Conservation (phyloP, 2,888 invertebrate genomes). For the Diabrotica balteata region DNA sequence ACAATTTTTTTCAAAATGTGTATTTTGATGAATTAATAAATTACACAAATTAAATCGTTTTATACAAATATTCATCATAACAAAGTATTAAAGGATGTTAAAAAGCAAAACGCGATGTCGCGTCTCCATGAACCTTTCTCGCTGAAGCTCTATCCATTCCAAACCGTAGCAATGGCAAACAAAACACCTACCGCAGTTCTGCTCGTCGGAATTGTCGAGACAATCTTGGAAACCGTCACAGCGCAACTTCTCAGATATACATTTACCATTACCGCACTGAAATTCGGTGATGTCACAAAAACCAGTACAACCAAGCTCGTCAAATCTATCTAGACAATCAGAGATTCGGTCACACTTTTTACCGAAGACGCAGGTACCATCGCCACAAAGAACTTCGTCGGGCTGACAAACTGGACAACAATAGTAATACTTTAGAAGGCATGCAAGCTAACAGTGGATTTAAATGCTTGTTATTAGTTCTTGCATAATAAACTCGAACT, state of each 20-base stretch:
- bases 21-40: too few relatives aligned
- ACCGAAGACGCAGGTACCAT: conserved; percentile 61
- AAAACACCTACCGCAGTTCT: conserved; percentile 58
- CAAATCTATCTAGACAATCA: conserved; percentile 81
- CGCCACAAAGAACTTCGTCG: conserved; percentile 64
- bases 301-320: conserved; percentile 70
- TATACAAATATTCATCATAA: too few relatives aligned
- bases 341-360: conserved; percentile 62
- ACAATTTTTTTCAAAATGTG: too few relatives aligned
- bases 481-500: too few relatives aligned
- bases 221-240: conserved; percentile 66
- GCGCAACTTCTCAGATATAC: conserved; percentile 60
- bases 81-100: neutral
- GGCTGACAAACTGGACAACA: conserved; percentile 54
- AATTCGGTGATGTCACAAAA: conserved; percentile 43
- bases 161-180: conserved; percentile 2
- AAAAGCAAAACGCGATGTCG: neutral
- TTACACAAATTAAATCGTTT: too few relatives aligned
- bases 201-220: conserved; percentile 67
- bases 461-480: too few relatives aligned
- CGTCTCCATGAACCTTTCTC: neutral
- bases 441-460: too few relatives aligned
- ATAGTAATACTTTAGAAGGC: neutral
- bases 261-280: conserved; percentile 58
- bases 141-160: neutral